A percentile compares a stretch with the other conserved stretches of the same genome.
Evolutionary conservation across 2,888 invertebrate species (phyloP).

Genomic region (Acrocyrtus sp.): DNA sequence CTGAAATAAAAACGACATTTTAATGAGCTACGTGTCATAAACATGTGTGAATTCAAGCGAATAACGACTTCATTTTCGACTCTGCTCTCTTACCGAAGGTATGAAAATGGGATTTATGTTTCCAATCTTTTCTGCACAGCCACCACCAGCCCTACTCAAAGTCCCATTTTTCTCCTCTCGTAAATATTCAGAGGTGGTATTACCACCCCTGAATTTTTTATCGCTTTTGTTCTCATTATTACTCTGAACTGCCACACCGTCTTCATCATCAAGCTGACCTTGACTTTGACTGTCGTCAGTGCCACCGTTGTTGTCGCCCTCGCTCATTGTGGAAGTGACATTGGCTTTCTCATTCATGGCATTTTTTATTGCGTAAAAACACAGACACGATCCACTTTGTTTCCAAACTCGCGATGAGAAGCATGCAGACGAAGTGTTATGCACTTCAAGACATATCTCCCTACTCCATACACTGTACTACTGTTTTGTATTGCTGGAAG

Average conservation of each 20-base stretch:
- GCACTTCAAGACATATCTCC: no score
- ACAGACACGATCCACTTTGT: not conserved
- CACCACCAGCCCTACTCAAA: not conserved
- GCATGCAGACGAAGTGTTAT: not conserved
- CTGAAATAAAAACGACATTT: conserved; percentile 6
- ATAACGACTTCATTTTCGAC: conserved; percentile 1
- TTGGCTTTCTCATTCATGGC: no score
- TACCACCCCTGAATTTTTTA: not conserved
- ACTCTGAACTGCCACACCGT: not conserved
- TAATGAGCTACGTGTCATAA: no score
- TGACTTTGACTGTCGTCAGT: not conserved
- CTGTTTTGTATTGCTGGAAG: no score
- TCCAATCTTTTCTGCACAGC: no score
- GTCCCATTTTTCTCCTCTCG: not conserved
- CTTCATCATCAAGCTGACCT: not conserved
- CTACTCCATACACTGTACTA: no score
- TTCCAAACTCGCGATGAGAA: not conserved
- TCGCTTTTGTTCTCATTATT: not conserved
- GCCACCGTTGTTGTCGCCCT: not conserved
- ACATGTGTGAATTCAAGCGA: not conserved
- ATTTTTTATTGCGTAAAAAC: no score
- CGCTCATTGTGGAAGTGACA: no score
- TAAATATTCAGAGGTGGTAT: not conserved
- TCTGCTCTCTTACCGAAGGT: conserved; percentile 21
- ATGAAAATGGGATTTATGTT: conserved; percentile 24